Evolutionary conservation across 1,140 invertebrate genomes (phyloP).

Genomic region (Stratiolaelaps scimitus): DNA sequence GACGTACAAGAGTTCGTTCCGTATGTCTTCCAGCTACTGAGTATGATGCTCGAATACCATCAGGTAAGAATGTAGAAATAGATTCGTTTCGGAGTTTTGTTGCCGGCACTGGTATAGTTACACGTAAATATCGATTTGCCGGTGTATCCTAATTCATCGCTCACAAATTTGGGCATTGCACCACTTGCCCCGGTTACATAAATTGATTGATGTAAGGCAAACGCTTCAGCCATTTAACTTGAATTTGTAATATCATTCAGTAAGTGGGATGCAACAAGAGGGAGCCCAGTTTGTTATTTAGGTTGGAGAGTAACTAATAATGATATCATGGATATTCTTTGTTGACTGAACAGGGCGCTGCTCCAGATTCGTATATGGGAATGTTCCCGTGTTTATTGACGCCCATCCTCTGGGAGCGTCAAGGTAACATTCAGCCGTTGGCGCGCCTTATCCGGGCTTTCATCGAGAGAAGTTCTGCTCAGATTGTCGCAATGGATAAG

Average conservation of each 20-base stretch:
- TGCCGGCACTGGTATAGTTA: no score
- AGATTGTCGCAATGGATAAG: slow-evolving; percentile 57
- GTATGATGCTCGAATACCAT: slow-evolving; percentile 73
- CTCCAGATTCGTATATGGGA: slow-evolving; percentile 70
- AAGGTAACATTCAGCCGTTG: slow-evolving; percentile 78
- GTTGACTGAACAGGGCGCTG: slow-evolving; percentile 34
- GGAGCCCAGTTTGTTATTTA: slow-evolving; percentile 32
- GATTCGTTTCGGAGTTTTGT: no score
- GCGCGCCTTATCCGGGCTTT: slow-evolving; percentile 75
- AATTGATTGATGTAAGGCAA: no score
- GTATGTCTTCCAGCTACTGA: slow-evolving; percentile 92
- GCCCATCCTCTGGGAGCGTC: slow-evolving; percentile 77
- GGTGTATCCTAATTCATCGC: no score
- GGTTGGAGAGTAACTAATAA: no score
- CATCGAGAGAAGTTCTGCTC: slow-evolving; percentile 56
- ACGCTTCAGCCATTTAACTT: no score
- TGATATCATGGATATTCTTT: no score
- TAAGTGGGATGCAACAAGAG: slow-evolving; percentile 36
- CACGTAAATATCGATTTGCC: no score
- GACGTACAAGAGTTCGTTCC: slow-evolving; percentile 95
- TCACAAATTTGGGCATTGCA: no score
- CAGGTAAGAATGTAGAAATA: slow-evolving; percentile 20
- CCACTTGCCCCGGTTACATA: no score
- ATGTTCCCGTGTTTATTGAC: slow-evolving; percentile 74
- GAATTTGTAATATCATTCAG: no score